Evolutionary conservation across 30 jellyfish, hydroid and myxozoan genomes (phyloP).

Genomic region (Cassiopea andromeda): DNA sequence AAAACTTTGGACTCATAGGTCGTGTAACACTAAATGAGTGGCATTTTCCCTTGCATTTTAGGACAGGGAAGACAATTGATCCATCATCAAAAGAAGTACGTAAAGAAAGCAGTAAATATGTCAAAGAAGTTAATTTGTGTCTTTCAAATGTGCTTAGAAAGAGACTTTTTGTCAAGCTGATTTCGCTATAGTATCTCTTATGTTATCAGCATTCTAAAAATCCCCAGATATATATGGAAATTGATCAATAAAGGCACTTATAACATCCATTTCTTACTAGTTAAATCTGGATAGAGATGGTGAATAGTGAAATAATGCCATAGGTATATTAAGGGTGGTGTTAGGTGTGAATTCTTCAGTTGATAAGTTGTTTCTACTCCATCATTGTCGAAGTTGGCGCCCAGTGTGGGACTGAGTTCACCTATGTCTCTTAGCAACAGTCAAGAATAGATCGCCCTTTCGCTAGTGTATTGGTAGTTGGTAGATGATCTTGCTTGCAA

Average conservation of each 20-base stretch:
- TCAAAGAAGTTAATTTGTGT: constrained; percentile 59
- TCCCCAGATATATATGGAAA: too few species aligned
- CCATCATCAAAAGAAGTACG: constrained; percentile 74
- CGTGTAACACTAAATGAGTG: not conserved
- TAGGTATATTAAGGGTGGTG: too few species aligned
- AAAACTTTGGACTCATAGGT: too few species aligned
- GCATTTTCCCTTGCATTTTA: not conserved
- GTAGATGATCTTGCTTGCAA: not conserved
- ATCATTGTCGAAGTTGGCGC: not conserved
- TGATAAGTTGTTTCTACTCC: too few species aligned
- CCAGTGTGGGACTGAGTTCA: not conserved
- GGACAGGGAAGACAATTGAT: constrained; percentile 60
- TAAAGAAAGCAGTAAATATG: constrained; percentile 75
- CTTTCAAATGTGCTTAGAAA: constrained; percentile 8
- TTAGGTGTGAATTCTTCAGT: too few species aligned
- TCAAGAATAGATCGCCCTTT: too few species aligned
- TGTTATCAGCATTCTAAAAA: too few species aligned
- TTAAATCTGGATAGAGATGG: too few species aligned
- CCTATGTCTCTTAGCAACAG: not conserved
- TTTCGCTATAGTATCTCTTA: not conserved
- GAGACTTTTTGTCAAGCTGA: constrained; percentile 18
- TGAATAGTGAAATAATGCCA: too few species aligned
- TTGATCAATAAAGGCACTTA: too few species aligned
- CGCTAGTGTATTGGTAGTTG: too few species aligned
- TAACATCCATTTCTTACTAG: too few species aligned